phyloP scores from a whole-genome alignment of 2,888 invertebrate species.

The Crossocerus cetratus region DNA sequence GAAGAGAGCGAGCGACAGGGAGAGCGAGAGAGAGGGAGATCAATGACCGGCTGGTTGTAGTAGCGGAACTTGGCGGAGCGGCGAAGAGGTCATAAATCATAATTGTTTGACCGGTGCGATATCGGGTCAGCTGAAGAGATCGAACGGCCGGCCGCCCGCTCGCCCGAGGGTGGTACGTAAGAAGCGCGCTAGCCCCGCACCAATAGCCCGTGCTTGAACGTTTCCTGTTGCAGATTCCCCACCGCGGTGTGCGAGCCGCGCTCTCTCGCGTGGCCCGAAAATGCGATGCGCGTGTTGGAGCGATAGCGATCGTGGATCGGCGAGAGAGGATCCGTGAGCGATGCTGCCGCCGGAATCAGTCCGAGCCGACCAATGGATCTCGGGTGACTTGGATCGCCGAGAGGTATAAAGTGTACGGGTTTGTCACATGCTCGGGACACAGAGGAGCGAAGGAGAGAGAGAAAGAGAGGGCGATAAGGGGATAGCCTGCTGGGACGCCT shows the following conservation, averaged over 20 bases:
- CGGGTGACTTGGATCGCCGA: neutral
- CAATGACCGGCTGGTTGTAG: neutral
- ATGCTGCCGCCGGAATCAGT: no score
- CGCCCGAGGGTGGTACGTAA: no score
- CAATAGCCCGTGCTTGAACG: no score
- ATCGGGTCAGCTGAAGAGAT: conserved; percentile 24
- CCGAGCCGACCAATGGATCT: neutral
- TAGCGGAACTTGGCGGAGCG: neutral
- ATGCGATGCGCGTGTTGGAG: no score
- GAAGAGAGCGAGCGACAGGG: no score
- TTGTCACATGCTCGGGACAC: conserved; percentile 16
- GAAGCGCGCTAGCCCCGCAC: no score
- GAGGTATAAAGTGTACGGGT: conserved; percentile 6
- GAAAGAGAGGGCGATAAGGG: conserved; percentile 33
- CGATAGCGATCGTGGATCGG: no score
- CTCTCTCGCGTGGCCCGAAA: no score
- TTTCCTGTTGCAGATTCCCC: no score
- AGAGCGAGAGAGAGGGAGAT: neutral
- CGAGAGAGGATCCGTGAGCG: no score
- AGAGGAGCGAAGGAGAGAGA: no score
- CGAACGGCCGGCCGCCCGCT: conserved; percentile 34
- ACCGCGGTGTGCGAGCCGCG: no score
- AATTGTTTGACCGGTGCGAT: conserved; percentile 20
- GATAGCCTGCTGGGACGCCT: neutral
- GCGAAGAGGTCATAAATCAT: conserved; percentile 9